Evolutionary conservation across 2,888 invertebrate genomes (phyloP).

Genomic region (Tetanocera ferruginea): DNA sequence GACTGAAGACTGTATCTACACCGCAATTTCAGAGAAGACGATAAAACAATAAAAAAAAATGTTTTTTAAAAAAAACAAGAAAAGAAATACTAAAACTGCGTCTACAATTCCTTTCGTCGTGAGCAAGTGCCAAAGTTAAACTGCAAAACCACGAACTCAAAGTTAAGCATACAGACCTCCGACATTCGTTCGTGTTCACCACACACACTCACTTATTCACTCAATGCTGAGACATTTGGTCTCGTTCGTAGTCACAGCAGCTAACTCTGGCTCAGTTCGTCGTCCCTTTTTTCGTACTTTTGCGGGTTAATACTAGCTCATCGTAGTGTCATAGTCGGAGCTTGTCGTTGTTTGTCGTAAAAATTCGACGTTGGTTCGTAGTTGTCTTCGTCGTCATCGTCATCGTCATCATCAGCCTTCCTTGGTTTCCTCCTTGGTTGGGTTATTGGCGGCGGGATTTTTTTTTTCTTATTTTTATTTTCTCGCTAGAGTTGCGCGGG

Average conservation of each 20-base stretch:
- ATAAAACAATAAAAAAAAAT: slow-evolving; percentile 20
- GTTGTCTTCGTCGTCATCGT: not conserved
- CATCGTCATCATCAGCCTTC: not conserved
- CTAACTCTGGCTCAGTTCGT: not conserved
- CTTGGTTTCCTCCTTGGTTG: slow-evolving; percentile 4
- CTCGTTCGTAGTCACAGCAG: not conserved
- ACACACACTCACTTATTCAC: slow-evolving; percentile 5
- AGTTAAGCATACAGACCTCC: slow-evolving; percentile 47
- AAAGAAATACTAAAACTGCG: slow-evolving; percentile 37
- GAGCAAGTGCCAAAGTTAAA: slow-evolving; percentile 55
- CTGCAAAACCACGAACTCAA: slow-evolving; percentile 50
- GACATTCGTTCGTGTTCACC: not conserved
- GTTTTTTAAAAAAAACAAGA: slow-evolving; percentile 4
- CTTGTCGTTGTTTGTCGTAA: not conserved
- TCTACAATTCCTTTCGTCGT: slow-evolving; percentile 46
- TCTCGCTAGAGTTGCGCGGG: slow-evolving; percentile 50
- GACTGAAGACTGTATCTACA: slow-evolving; percentile 51
- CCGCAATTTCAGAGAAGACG: slow-evolving; percentile 38
- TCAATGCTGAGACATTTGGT: slow-evolving; percentile 14
- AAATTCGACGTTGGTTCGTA: not conserved
- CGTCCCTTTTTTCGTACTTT: not conserved
- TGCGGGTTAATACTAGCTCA: not conserved
- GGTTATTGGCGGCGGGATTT: slow-evolving; percentile 19
- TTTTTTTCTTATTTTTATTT: slow-evolving; percentile 44
- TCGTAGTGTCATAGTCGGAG: not conserved